These are phyloP conservation scores for Crepidodera aurea DNA, from an alignment of 2,888 invertebrate species.

Conservation along the genomic window DNA sequence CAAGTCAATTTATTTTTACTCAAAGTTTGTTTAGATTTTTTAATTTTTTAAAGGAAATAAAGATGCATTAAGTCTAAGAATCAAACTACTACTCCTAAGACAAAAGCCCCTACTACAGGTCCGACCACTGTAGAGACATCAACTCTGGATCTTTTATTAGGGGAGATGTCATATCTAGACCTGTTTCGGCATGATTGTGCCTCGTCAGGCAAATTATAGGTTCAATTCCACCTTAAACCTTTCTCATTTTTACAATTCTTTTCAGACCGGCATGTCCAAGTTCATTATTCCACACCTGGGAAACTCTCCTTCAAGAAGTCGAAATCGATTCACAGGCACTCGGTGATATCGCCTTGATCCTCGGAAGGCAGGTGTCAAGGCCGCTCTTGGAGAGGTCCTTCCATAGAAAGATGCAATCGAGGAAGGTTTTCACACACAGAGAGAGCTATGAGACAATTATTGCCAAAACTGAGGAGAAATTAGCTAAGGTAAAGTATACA, in stretches of 20 bases:
- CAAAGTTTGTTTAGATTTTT: no score
- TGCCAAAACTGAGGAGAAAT: slow-evolving; percentile 82
- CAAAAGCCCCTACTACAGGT: no score
- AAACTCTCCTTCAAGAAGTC: slow-evolving; percentile 87
- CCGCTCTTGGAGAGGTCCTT: slow-evolving; percentile 88
- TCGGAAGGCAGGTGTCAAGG: slow-evolving; percentile 80
- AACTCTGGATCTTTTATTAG: no score
- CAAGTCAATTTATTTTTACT: no score
- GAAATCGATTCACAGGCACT: slow-evolving; percentile 88
- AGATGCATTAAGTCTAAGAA: no score
- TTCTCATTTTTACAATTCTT: not conserved
- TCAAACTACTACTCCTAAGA: no score
- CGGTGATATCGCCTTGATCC: slow-evolving; percentile 82
- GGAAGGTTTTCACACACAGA: slow-evolving; percentile 89
- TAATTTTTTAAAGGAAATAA: no score
- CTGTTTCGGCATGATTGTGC: no score
- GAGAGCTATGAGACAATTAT: slow-evolving; percentile 90
- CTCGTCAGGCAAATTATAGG: no score
- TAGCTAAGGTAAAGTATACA: slow-evolving; percentile 69
- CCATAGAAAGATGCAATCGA: slow-evolving; percentile 88
- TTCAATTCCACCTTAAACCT: not conserved
- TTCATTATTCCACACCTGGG: slow-evolving; percentile 90
- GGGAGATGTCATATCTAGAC: no score
- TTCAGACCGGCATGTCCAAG: slow-evolving; percentile 79
- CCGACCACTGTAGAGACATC: no score